phyloP scores from a whole-genome alignment of 1,140 invertebrate species.

The Drosophila parabipectinata region DNA sequence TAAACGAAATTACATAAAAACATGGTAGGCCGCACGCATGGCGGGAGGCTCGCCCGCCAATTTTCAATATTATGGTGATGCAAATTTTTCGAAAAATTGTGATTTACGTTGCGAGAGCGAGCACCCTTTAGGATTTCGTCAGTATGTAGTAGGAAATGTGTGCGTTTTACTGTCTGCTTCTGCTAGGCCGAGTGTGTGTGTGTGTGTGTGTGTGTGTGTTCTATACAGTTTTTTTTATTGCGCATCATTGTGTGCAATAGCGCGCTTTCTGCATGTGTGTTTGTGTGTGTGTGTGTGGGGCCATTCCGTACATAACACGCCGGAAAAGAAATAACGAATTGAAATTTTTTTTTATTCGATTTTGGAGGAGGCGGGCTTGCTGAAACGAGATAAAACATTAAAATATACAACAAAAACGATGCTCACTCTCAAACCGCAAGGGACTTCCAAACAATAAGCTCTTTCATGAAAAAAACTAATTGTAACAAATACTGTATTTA shows the following conservation, averaged over 20 bases:
- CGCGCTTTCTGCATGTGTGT: conserved; percentile 39
- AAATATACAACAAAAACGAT: conserved; percentile 5
- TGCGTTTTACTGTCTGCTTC: conserved; percentile 37
- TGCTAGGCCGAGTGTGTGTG: conserved; percentile 15
- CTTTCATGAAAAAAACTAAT: not conserved
- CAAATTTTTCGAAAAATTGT: conserved; percentile 35
- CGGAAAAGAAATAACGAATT: conserved; percentile 45
- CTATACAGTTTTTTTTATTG: conserved; percentile 72
- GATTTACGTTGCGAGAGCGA: conserved; percentile 44
- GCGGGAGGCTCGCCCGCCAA: conserved; percentile 6
- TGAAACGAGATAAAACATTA: conserved; percentile 32
- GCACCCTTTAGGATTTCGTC: conserved; percentile 54
- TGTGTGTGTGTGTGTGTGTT: conserved; percentile 33
- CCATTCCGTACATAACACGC: conserved; percentile 48
- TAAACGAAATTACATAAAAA: conserved; percentile 73
- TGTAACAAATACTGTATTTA: not conserved
- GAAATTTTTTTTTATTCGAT: conserved; percentile 5
- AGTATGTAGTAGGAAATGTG: conserved; percentile 48
- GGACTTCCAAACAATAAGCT: not conserved
- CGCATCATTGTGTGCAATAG: conserved; percentile 75
- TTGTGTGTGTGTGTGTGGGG: conserved; percentile 16
- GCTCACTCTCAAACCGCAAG: not conserved
- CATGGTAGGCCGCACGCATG: conserved; percentile 25
- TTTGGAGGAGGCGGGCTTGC: conserved; percentile 18
- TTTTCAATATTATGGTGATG: conserved; percentile 12